Evolutionary conservation across 1,140 invertebrate species (phyloP), one percentile per base, ranked within the genome.

Genomic region (Trichonephila clavipes): DNA sequence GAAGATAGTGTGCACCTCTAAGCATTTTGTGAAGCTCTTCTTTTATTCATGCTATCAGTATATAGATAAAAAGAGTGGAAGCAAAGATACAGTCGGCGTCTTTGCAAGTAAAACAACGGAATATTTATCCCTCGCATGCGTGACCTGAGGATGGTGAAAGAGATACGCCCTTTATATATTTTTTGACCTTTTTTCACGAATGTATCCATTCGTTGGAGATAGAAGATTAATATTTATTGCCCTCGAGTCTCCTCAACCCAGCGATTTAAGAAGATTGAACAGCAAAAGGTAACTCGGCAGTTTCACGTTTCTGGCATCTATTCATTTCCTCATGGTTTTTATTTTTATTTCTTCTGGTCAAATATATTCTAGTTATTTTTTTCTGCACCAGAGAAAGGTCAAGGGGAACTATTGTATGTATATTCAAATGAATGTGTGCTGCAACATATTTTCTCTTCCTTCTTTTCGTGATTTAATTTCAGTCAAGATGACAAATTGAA

Each of bases 161-260:
- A 88, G 86, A 88, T 66, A 88, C 40, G 51, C 58, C 72, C 58
- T 85, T 85, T 61, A 21, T 85, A 58, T 88, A 64, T 88, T 86
- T 28, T 58, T 64, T 88, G 51, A 51, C 51, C 24, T 28, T 66
- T 85, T 85, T 59, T 59, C 21, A 18, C 59, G 86, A 24, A 88
- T 40, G 28, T 40, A 88, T 88, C 59, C 34, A 62, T 34, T 61
- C 86, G 8, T 7, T 44, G 62, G 62, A 66, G 86, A 61, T 61
- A 61, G 51, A 21, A 40, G 86, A 88, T 88, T 88, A 88, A 88
- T 88, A 88, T 88, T 88, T 88, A 88, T 88, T 88, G 86, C 86
- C 62, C 61, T 40, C 19, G 51, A 34, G 64, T 88, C 51, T 64
- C 86, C 14, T 66, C 83, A 85, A 85, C 83, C 83, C 58, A 7